Conservation (phyloP, 2,113 vertebrate genomes). For the Mus pahari region DNA sequence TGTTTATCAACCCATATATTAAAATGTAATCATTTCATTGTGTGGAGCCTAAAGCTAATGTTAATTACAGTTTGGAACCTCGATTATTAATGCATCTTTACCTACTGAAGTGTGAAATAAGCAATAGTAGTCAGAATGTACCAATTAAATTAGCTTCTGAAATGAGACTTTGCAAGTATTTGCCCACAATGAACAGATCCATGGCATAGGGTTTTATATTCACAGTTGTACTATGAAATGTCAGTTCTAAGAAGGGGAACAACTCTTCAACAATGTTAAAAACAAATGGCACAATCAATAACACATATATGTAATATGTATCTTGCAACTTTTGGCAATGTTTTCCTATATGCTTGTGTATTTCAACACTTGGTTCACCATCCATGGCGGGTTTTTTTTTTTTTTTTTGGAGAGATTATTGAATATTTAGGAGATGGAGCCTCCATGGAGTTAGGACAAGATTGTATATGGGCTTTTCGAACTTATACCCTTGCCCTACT, state of each 20-base stretch:
- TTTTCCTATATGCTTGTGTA: not conserved
- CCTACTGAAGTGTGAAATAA: constrained; percentile 90
- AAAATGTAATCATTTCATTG: constrained; percentile 89
- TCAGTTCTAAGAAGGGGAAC: not conserved
- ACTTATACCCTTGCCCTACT: not conserved
- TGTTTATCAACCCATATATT: constrained; percentile 87
- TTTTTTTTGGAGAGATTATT: not conserved
- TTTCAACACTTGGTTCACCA: not conserved
- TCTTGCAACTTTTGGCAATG: not conserved
- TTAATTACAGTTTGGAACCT: constrained; percentile 90
- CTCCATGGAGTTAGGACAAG: not conserved
- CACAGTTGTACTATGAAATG: constrained; percentile 9
- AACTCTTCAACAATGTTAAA: not conserved
- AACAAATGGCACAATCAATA: not conserved
- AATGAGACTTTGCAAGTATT: constrained; percentile 87
- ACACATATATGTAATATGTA: not conserved
- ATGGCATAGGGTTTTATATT: constrained; percentile 31
- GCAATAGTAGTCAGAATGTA: constrained; percentile 88
- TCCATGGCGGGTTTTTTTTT: too few species aligned
- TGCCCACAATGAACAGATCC: constrained; percentile 47
- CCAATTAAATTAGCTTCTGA: constrained; percentile 88
- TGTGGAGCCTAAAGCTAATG: constrained; percentile 86
- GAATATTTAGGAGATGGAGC: not conserved
- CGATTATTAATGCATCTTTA: constrained; percentile 90
- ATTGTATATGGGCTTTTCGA: not conserved